These are phyloP conservation scores for Zaprionus lineosus DNA, from an alignment of 2,888 invertebrate genomes.

Conservation along the genomic window DNA sequence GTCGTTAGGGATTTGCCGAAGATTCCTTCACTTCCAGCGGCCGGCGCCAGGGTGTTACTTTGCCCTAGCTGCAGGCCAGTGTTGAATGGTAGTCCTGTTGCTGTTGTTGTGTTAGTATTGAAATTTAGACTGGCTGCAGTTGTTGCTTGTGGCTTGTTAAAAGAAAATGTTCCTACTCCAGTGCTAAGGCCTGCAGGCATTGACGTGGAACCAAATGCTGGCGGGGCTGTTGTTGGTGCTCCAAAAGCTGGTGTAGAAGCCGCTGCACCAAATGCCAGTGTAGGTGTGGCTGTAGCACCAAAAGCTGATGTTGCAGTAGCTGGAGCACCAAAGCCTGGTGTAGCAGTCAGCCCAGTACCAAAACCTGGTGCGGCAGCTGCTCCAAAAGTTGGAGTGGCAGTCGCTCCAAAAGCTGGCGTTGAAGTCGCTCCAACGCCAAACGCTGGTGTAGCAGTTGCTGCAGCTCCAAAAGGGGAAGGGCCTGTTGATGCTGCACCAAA, in stretches of 20 bases:
- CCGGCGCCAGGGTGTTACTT: constrained; percentile 15
- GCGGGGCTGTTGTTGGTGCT: constrained; percentile 54
- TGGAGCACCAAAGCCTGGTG: constrained; percentile 1
- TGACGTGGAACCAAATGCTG: constrained; percentile 53
- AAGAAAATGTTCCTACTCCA: constrained; percentile 59
- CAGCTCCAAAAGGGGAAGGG: constrained; percentile 26
- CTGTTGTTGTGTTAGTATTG: constrained; percentile 77
- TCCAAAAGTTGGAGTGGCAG: constrained; percentile 19
- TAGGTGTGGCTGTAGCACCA: constrained; percentile 5
- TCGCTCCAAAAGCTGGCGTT: constrained; percentile 17
- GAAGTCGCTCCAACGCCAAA: constrained; percentile 26
- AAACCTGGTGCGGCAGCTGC: constrained; percentile 16
- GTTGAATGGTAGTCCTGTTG: constrained; percentile 67
- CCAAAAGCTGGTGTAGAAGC: constrained; percentile 44
- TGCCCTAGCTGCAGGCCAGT: constrained; percentile 40
- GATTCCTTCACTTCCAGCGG: constrained; percentile 47
- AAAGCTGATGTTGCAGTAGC: constrained; percentile 11
- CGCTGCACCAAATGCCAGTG: constrained; percentile 43
- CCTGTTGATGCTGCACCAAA: constrained; percentile 27
- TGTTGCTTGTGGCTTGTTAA: constrained; percentile 68
- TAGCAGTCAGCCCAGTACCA: constrained; percentile 7
- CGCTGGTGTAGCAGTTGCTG: constrained; percentile 4
- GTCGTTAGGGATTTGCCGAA: constrained; percentile 71
- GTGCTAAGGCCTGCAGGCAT: constrained; percentile 53
- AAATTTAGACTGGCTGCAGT: constrained; percentile 80